phyloP scores from a whole-genome alignment of 1,140 invertebrate genomes.

The Leptinotarsa undecemlineata region DNA sequence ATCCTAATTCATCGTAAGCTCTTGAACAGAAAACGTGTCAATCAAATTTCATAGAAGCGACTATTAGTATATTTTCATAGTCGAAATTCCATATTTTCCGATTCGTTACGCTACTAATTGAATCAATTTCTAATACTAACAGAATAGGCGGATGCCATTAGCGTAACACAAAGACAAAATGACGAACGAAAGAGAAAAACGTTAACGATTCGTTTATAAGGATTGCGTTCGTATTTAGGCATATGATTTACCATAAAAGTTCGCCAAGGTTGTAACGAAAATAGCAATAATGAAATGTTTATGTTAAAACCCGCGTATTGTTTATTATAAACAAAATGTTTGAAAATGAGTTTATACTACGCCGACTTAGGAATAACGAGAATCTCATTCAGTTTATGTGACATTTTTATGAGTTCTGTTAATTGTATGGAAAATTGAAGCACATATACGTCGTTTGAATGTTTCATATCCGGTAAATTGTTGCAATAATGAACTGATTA shows the following conservation, averaged over 20 bases:
- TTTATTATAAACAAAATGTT: conserved; percentile 17
- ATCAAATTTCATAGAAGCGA: too few species aligned
- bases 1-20: too few species aligned
- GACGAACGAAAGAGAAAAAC: background rate
- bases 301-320: conserved; percentile 14
- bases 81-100: too few species aligned
- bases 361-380: background rate
- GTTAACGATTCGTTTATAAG: conserved; percentile 9
- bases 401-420: conserved; percentile 4
- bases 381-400: background rate
- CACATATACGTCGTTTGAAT: background rate
- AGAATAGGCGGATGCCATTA: background rate
- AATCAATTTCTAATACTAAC: background rate
- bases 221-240: conserved; percentile 10
- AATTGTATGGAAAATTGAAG: background rate
- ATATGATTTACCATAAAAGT: conserved; percentile 14
- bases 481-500: too few species aligned
- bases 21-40: too few species aligned
- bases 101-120: too few species aligned
- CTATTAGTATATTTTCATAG: too few species aligned
- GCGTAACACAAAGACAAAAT: conserved; percentile 4
- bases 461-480: background rate
- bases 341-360: background rate
- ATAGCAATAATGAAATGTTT: conserved; percentile 21
- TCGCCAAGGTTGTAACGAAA: conserved; percentile 11